Evolutionary conservation across 1,140 invertebrate genomes (phyloP).

Genomic region (Neotoxoptera formosana): DNA sequence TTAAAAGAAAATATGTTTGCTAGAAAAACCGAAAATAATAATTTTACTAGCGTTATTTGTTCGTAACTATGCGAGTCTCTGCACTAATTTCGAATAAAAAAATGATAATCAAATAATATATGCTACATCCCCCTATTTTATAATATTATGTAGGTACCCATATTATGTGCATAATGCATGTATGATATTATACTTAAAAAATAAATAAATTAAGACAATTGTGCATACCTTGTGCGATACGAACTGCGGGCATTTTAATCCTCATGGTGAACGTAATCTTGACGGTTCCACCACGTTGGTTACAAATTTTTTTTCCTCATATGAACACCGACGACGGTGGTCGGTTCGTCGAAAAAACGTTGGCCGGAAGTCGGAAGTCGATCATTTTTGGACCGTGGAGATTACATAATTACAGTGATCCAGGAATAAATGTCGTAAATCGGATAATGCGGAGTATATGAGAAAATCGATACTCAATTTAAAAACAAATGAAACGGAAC

Average conservation of each 20-base stretch:
- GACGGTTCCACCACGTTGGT: slow-evolving; percentile 49
- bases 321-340: neutral
- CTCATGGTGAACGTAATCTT: slow-evolving; percentile 75
- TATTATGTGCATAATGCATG: neutral
- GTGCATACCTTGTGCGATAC: slow-evolving; percentile 87
- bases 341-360: neutral
- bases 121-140: neutral
- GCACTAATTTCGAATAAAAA: neutral
- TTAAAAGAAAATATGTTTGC: neutral
- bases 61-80: neutral
- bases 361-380: neutral
- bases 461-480: neutral
- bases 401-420: neutral
- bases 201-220: neutral
- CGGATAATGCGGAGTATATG: neutral
- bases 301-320: slow-evolving; percentile 25
- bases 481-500: neutral
- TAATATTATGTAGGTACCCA: neutral
- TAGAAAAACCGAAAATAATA: neutral
- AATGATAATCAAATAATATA: neutral
- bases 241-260: slow-evolving; percentile 94
- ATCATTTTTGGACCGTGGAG: neutral
- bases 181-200: neutral
- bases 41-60: neutral
- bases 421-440: neutral